Evolutionary conservation across 1,140 invertebrate genomes (phyloP).

Genomic region (Trichonephila clavipes): DNA sequence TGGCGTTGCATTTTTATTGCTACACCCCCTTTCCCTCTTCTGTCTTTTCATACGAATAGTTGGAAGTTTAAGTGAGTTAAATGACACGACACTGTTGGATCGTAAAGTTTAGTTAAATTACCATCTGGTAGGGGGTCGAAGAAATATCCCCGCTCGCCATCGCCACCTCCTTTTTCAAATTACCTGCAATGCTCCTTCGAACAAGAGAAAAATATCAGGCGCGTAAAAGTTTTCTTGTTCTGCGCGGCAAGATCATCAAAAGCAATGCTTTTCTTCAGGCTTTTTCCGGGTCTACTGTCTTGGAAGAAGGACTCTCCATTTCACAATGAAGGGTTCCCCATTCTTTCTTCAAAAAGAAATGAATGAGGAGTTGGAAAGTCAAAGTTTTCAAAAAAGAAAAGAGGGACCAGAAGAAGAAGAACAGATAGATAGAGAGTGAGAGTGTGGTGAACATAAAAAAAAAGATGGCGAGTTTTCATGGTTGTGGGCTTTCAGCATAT

Average conservation of each 20-base stretch:
- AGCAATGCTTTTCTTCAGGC: constrained; percentile 20
- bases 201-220: constrained; percentile 23
- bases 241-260: constrained; percentile 30
- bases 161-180: constrained; percentile 7
- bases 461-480: constrained; percentile 67
- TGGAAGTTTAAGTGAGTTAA: constrained; percentile 75
- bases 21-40: not conserved
- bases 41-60: constrained; percentile 62
- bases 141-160: not conserved
- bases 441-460: constrained; percentile 9
- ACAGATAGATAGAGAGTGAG: constrained; percentile 35
- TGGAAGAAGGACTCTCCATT: constrained; percentile 65
- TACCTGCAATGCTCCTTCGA: constrained; percentile 32
- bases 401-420: not conserved
- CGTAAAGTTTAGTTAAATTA: constrained; percentile 75
- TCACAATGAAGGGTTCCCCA: constrained; percentile 35
- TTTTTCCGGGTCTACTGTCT: constrained; percentile 68
- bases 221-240: constrained; percentile 60
- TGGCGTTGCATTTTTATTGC: constrained; percentile 51
- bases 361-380: constrained; percentile 62
- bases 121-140: not conserved
- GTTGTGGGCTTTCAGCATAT: constrained; percentile 71
- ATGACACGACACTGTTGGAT: constrained; percentile 59
- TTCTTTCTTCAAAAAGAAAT: constrained; percentile 49
- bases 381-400: constrained; percentile 57